Base-by-base conservation (phyloP, 1,140 invertebrate genomes). In the Lordiphosa stackelbergi region DNA sequence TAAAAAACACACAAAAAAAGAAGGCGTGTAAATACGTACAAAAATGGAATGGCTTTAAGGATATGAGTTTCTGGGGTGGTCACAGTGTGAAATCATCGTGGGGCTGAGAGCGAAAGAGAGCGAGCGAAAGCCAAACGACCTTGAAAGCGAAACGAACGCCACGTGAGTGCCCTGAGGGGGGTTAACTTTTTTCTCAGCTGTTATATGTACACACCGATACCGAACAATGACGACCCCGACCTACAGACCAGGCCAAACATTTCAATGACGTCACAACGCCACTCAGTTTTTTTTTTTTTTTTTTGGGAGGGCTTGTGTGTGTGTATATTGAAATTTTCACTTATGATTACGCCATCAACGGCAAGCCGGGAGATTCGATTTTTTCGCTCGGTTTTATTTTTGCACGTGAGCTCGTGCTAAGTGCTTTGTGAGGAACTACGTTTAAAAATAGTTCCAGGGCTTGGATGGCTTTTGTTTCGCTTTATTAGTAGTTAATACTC, bases 261-360 rank as follows among this genome's bases (percentile, higher is more conserved):
- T 65, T 66, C 43, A 81, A 83, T 81, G 75, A 81, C 75, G 75
- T 83, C 75, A 81, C 75, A 77, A 68, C 68, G 59, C 58, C 61
- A 37, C 51, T 42, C 9, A 8, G 24, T 10, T 5, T 37, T 7
- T 13, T 4, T 19, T 22, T 22, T 16, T 4, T 35, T 6, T 34
- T 12, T 41, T 8, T n/a, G 13, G 22, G 3, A 35, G 8, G 36
- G n/a, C 55, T 13, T 56, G 36, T 35, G 31, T 28, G 8, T 31
- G 34, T 36, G 31, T 19, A 54, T 5, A 48, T 24, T 37, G 36
- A 31, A 52, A 52, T 38, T 52, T 52, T 28, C 34, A 49, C 46
- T 53, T 53, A 53, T 35, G 65, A 73, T 78, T 78, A 73, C 74
- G 74, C 74, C 73, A 78, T 79, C 74, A 61, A 41, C 60, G 35